These are phyloP conservation scores for Mus spretus DNA, from an alignment of 2,797 vertebrate species.

Conservation along the genomic window DNA sequence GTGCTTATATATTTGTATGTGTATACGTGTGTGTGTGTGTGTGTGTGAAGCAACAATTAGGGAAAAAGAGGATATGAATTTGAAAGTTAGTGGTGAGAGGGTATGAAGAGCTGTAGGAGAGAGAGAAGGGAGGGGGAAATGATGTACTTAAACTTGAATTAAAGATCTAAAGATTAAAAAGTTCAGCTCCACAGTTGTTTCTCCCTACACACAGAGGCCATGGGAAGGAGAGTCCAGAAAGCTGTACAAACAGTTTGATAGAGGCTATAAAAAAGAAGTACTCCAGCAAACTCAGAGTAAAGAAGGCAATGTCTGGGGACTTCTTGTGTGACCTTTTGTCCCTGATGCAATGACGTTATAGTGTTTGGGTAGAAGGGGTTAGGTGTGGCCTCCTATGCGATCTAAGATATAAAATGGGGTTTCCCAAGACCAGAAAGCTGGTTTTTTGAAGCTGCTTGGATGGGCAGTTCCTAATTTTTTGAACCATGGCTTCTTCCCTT, in stretches of 20 bases:
- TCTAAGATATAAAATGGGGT: accelerated
- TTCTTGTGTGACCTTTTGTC: accelerated
- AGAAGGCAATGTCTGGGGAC: background rate
- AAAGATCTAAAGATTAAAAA: background rate
- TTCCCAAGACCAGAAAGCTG: background rate
- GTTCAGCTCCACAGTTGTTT: background rate
- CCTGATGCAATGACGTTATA: background rate
- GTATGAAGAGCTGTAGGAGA: too few relatives aligned
- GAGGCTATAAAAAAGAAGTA: accelerated
- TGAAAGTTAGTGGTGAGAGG: background rate
- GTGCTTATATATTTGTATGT: background rate
- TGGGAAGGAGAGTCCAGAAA: accelerated
- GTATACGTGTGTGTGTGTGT: background rate
- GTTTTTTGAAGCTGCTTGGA: background rate
- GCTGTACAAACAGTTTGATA: accelerated
- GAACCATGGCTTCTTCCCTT: background rate
- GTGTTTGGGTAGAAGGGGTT: background rate
- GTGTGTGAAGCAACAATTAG: background rate
- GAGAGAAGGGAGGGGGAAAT: background rate
- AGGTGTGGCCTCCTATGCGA: accelerated
- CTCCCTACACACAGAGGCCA: background rate
- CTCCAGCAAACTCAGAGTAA: too few relatives aligned
- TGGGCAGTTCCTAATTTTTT: background rate
- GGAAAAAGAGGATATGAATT: background rate
- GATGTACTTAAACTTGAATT: background rate